These are phyloP conservation scores for Smittia sp. DNA, from an alignment of 2,888 invertebrate genomes.

Conservation along the genomic window DNA sequence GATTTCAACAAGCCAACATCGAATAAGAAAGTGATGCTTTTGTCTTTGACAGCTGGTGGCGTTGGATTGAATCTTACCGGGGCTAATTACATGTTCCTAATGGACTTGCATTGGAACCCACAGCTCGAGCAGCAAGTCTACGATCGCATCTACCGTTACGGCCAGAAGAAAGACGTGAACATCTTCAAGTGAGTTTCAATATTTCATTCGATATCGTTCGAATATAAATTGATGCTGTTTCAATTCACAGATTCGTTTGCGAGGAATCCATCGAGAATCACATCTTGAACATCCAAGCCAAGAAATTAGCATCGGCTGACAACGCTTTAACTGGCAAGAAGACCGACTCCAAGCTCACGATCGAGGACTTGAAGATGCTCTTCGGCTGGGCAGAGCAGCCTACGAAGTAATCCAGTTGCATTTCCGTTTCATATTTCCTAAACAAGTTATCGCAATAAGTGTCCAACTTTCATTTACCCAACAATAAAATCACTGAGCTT, in stretches of 20 bases:
- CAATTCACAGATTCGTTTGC: conserved; percentile 68
- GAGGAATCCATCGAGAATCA: conserved; percentile 84
- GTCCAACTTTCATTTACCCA: neutral
- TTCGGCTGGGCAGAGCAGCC: too few species aligned
- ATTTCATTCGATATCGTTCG: neutral
- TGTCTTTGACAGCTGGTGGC: conserved; percentile 91
- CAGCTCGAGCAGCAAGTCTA: conserved; percentile 92
- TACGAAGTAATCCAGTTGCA: too few species aligned
- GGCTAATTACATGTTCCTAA: conserved; percentile 83
- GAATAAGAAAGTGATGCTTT: conserved; percentile 66
- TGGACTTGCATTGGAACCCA: conserved; percentile 97
- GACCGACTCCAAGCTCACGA: conserved; percentile 65
- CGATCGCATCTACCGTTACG: conserved; percentile 89
- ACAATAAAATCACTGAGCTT: neutral
- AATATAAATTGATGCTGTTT: conserved; percentile 20
- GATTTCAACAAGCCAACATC: conserved; percentile 65
- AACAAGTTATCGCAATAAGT: too few species aligned
- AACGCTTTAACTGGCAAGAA: conserved; percentile 72
- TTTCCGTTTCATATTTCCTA: too few species aligned
- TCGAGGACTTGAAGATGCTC: conserved; percentile 74
- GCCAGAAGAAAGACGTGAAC: conserved; percentile 76
- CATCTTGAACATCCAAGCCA: conserved; percentile 75
- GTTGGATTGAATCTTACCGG: conserved; percentile 92
- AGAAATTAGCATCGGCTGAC: conserved; percentile 73
- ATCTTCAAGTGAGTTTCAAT: conserved; percentile 67